Evolutionary conservation across 2,797 vertebrate species (phyloP).

Genomic region (Uromys caudimaculatus): DNA sequence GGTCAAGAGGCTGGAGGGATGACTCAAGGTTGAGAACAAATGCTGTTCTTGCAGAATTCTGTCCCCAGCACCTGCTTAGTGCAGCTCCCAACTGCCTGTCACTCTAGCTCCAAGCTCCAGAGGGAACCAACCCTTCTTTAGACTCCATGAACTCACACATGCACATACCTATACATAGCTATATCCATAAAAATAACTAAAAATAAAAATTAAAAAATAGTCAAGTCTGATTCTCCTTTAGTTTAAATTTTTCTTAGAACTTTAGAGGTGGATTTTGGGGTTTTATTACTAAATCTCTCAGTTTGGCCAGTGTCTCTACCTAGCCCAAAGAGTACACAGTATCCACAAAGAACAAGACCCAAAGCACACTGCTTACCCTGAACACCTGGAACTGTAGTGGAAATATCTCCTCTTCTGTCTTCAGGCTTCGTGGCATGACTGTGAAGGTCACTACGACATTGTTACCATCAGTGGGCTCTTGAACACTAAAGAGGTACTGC

Average conservation of each 20-base stretch:
- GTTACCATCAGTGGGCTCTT: constrained; percentile 57
- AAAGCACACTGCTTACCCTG: constrained; percentile 76
- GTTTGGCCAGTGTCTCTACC: not conserved
- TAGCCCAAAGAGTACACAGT: not conserved
- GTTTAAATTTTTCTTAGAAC: not conserved
- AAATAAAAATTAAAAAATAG: not conserved
- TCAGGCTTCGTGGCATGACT: constrained; percentile 54
- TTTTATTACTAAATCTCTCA: not conserved
- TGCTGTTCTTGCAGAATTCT: not conserved
- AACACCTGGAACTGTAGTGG: constrained; percentile 81
- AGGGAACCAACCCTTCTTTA: not conserved
- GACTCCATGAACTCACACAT: not conserved
- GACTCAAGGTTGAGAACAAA: not conserved
- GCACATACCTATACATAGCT: not conserved
- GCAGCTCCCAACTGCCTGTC: not conserved
- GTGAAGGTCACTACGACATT: constrained; percentile 86
- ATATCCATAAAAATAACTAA: not conserved
- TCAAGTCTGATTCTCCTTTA: not conserved
- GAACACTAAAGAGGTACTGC: constrained; percentile 82
- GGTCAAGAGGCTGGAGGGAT: not conserved
- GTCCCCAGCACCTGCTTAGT: no score
- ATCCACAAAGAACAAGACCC: not conserved
- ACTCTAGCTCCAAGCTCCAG: not conserved
- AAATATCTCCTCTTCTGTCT: not conserved
- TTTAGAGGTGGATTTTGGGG: not conserved